A percentile compares a stretch with the other conserved stretches of the same genome.
These are phyloP conservation scores for Zingel zingel DNA, from an alignment of 2,113 vertebrate species.

Conservation along the genomic window DNA sequence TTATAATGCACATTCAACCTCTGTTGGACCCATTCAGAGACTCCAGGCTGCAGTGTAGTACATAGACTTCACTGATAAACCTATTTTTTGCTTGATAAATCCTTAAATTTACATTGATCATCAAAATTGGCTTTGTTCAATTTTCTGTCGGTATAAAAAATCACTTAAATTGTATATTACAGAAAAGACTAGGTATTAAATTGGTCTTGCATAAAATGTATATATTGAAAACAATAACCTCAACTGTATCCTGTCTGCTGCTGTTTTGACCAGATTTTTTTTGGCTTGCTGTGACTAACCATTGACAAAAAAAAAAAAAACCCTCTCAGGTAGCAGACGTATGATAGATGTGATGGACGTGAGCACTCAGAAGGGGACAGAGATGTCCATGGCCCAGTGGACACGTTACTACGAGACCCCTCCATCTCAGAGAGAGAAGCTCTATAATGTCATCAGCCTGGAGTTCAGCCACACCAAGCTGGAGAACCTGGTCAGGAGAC, in stretches of 20 bases:
- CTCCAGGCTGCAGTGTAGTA: no score
- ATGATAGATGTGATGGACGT: constrained; percentile 99
- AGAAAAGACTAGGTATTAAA: neutral
- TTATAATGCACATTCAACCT: no score
- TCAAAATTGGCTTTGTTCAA: no score
- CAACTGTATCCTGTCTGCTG: neutral
- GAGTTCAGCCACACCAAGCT: constrained; percentile 98
- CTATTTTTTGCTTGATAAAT: no score
- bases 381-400: constrained; percentile 99
- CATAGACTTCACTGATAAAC: no score
- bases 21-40: no score
- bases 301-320: neutral
- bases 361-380: constrained; percentile 96
- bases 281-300: neutral
- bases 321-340: constrained; percentile 90
- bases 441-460: constrained; percentile 98
- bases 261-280: neutral
- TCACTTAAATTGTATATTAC: neutral
- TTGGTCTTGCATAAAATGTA: neutral
- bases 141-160: no score
- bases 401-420: constrained; percentile 96
- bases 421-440: constrained; percentile 91
- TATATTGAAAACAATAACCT: neutral
- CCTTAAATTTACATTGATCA: no score
- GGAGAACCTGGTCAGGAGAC: constrained; percentile 94